These are phyloP conservation scores for Agrilus planipennis DNA, from an alignment of 1,140 invertebrate genomes.

Conservation along the genomic window DNA sequence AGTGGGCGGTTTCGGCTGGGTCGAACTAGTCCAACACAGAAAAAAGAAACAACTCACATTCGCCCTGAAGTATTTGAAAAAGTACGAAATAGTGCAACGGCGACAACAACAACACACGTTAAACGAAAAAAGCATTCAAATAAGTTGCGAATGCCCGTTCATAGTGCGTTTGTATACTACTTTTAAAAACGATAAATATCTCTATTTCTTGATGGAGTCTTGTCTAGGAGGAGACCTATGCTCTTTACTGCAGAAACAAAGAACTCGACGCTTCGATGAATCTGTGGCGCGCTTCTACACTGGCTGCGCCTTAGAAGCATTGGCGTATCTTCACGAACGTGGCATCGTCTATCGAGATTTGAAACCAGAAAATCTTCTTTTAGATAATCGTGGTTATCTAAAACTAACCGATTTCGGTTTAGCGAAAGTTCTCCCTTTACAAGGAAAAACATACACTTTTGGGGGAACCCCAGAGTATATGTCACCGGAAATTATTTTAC, in stretches of 20 bases:
- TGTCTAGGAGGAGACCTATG: constrained; percentile 96
- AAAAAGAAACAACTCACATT: constrained; percentile 55
- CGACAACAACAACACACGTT: constrained; percentile 88
- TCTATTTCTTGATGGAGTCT: constrained; percentile 95
- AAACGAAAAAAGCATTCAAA: constrained; percentile 86
- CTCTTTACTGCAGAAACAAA: constrained; percentile 75
- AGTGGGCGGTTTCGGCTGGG: constrained; percentile 85
- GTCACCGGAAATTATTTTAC: constrained; percentile 91
- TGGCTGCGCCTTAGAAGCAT: constrained; percentile 83
- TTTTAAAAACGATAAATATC: constrained; percentile 87
- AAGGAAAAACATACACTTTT: constrained; percentile 92
- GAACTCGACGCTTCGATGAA: constrained; percentile 70
- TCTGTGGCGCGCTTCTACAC: constrained; percentile 76
- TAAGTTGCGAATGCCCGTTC: constrained; percentile 43
- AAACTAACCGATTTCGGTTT: constrained; percentile 99
- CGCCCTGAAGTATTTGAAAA: constrained; percentile 86
- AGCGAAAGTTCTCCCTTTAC: constrained; percentile 69
- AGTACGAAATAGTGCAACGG: constrained; percentile 83
- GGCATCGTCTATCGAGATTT: constrained; percentile 88
- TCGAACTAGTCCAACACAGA: constrained; percentile 59
- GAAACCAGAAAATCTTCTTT: constrained; percentile 89
- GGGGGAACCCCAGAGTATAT: constrained; percentile 90
- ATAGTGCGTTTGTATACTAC: constrained; percentile 74
- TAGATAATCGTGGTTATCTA: constrained; percentile 77
- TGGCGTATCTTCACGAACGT: constrained; percentile 77